A percentile compares a stretch with the other conserved stretches of the same genome.
Conservation (phyloP, 2,797 vertebrate species). For the Trachurus trachurus region DNA sequence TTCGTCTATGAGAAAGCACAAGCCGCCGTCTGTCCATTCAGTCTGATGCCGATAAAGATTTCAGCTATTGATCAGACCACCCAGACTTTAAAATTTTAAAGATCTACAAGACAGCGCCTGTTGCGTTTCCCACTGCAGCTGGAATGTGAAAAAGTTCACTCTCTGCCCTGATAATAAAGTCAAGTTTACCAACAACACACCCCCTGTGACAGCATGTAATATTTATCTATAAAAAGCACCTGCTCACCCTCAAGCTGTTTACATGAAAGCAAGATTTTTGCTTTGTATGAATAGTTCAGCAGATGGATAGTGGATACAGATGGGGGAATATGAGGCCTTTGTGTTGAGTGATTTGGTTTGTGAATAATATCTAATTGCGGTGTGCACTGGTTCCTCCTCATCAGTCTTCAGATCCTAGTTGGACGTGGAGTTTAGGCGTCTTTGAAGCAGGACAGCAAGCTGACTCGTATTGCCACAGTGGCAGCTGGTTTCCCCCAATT, state of each 20-base stretch:
- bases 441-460: constrained; percentile 41
- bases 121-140: constrained; percentile 27
- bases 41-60: constrained; percentile 54
- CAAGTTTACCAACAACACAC: constrained; percentile 26
- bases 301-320: constrained; percentile 11
- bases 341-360: constrained; percentile 10
- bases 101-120: not conserved
- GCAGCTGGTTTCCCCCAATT: constrained; percentile 53
- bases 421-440: constrained; percentile 34
- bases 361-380: constrained; percentile 25
- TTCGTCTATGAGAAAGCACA: constrained; percentile 66
- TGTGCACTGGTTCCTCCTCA: constrained; percentile 4
- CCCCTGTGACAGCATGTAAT: constrained; percentile 21
- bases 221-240: constrained; percentile 56
- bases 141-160: constrained; percentile 11
- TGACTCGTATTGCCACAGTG: constrained; percentile 29
- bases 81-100: constrained; percentile 33
- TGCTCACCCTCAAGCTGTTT: constrained; percentile 47
- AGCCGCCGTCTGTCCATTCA: constrained; percentile 43
- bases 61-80: constrained; percentile 48
- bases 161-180: constrained; percentile 24
- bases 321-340: constrained; percentile 3
- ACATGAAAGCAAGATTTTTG: constrained; percentile 1
- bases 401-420: constrained; percentile 27
- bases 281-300: constrained; percentile 22